A percentile compares a stretch with the other conserved stretches of the same genome.
Conservation (phyloP, 2,888 invertebrate species). For the Laothoe populi region DNA sequence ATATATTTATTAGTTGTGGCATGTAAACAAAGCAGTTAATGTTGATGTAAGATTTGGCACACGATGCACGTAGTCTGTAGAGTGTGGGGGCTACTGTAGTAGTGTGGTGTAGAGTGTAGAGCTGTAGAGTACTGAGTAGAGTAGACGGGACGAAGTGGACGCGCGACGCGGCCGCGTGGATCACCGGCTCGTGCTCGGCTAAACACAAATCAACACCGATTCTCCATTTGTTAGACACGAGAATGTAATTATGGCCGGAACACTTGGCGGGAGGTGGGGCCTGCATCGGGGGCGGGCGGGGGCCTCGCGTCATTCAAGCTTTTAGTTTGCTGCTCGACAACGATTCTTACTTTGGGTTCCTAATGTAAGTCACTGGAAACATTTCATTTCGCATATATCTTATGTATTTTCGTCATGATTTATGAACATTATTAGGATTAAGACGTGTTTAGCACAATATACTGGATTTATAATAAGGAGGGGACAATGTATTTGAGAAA, state of each 20-base stretch:
- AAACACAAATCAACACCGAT: conserved; percentile 86
- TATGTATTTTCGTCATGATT: not conserved
- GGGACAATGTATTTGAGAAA: not conserved
- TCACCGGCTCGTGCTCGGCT: conserved; percentile 70
- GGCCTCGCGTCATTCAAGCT: conserved; percentile 75
- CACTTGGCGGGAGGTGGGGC: conserved; percentile 65
- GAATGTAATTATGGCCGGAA: conserved; percentile 86
- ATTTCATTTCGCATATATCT: conserved; percentile 39
- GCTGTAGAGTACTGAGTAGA: not conserved
- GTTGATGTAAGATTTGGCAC: conserved; percentile 8
- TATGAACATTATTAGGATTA: not conserved
- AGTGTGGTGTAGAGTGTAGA: no score
- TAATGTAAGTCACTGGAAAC: conserved; percentile 59
- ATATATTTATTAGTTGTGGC: not conserved
- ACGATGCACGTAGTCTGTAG: conserved; percentile 1
- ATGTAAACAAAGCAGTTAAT: conserved; percentile 20
- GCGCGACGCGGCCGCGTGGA: conserved; percentile 58
- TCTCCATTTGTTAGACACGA: conserved; percentile 87
- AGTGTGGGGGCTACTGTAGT: not conserved
- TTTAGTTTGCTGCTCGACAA: conserved; percentile 78
- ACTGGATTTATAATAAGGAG: not conserved
- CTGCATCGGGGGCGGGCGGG: conserved; percentile 48
- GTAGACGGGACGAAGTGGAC: conserved; percentile 9
- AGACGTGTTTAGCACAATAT: not conserved
- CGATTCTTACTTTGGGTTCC: conserved; percentile 75